Evolutionary conservation across 2,888 invertebrate species (phyloP), one percentile per base, ranked within the genome.

Genomic region (Elysia crispata): DNA sequence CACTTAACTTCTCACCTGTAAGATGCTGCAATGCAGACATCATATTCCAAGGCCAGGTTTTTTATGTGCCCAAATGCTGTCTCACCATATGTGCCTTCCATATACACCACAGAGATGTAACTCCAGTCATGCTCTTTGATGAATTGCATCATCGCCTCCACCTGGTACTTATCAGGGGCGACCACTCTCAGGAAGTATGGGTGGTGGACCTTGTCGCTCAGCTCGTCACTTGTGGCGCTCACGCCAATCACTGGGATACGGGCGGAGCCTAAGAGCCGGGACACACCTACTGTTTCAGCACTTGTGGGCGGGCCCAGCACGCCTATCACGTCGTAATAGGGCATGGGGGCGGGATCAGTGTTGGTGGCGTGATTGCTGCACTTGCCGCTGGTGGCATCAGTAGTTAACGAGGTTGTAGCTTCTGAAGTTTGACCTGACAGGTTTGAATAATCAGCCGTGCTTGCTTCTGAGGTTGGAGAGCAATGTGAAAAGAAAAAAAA

Each of bases 101-200:
- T 95, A 91, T 95, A 95, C 78, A 95, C 94, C 20, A 94, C 95
- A 70, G 95, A 95, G 66, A 96, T 94, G 91, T 95, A 96, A n/a
- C 95, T 95, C 95, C 95, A 96, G 90, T 95, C 95, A 72, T 87
- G 85, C 67, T 85, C 81, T 8, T 72, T 28, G 23, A 88, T 76
- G n/a, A 89, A 76, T 31, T 76, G 74, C 1, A 86, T 54, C 33
- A 89, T 86, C 13, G 86, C 86, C 49, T 74, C 77, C 30, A 84
- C 84, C 64, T 87, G 87, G 73, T 85, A 84, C 25, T 77, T 76
- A 77, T 89, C 89, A 6, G 89, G 85, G 0, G 89, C 85, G 15
- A 86, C 85, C 76, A 88, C 85, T n/a, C 89, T 82, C 82, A 88
- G 73, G 82, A 88, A 88, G 80, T 85, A 87, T 1, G 89, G 88